phyloP scores from a whole-genome alignment of 2,888 invertebrate genomes.

The Mythimna impura region DNA sequence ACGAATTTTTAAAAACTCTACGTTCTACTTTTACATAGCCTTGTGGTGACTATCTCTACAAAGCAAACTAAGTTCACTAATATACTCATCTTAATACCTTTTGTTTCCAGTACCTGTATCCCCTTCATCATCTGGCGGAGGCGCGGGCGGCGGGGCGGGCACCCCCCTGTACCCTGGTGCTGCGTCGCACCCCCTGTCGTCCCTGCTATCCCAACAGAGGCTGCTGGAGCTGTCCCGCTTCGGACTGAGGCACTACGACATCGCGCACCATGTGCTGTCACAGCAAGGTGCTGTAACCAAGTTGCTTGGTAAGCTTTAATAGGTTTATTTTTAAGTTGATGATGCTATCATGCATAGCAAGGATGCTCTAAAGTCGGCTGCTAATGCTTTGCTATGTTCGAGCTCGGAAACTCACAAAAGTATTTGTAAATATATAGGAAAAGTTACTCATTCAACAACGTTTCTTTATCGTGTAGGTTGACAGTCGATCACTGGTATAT shows the following conservation, averaged over 20 bases:
- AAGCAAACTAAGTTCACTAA: background rate
- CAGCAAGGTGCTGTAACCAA: conserved; percentile 98
- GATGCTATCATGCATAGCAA: too few relatives aligned
- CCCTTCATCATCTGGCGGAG: conserved; percentile 88
- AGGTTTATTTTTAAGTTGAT: conserved; percentile 41
- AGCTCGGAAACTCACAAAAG: too few relatives aligned
- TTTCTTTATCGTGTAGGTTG: too few relatives aligned
- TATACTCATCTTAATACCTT: conserved; percentile 26
- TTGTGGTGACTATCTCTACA: background rate
- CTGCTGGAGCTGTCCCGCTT: conserved; percentile 95
- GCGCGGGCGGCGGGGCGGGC: conserved; percentile 83
- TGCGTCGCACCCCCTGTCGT: conserved; percentile 92
- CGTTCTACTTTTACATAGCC: background rate
- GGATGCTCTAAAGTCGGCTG: background rate
- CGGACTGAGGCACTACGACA: conserved; percentile 96
- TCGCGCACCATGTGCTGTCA: conserved; percentile 97
- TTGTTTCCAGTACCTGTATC: conserved; percentile 89
- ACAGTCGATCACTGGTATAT: too few relatives aligned
- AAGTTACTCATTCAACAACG: too few relatives aligned
- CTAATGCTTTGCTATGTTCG: background rate
- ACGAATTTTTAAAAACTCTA: background rate
- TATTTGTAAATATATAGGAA: too few relatives aligned
- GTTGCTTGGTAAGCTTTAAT: conserved; percentile 93
- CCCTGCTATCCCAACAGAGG: conserved; percentile 94
- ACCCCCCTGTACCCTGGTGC: conserved; percentile 88